Conservation (phyloP, 2,888 invertebrate species). For the Oscheius myriophilus region DNA sequence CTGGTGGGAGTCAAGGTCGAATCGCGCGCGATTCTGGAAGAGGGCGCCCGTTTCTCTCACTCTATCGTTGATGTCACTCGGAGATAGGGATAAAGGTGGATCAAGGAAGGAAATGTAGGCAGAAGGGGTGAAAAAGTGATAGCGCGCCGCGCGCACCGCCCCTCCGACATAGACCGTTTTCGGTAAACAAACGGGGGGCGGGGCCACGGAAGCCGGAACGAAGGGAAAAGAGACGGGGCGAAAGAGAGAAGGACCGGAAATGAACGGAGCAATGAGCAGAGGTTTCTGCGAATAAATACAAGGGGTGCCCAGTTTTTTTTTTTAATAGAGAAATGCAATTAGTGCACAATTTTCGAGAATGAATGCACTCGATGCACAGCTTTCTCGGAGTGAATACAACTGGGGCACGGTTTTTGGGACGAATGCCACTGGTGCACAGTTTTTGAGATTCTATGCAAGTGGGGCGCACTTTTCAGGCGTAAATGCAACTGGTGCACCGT, state of each 20-base stretch:
- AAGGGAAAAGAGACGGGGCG: not conserved
- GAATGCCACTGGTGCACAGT: no score
- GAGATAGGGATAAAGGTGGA: slow-evolving; percentile 5
- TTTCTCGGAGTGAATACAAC: no score
- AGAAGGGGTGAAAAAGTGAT: slow-evolving; percentile 16
- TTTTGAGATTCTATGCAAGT: no score
- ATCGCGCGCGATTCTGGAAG: not conserved
- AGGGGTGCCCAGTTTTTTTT: no score
- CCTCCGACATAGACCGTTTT: slow-evolving; percentile 12
- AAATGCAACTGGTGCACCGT: no score
- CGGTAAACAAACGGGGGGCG: slow-evolving; percentile 30
- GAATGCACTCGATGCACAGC: no score
- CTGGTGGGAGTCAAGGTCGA: not conserved
- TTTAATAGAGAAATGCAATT: no score
- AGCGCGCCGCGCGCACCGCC: not conserved
- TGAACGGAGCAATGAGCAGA: not conserved
- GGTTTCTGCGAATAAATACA: no score
- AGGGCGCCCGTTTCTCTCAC: not conserved
- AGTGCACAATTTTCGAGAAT: no score
- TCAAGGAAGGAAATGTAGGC: not conserved
- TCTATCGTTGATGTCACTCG: slow-evolving; percentile 7
- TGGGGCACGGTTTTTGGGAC: no score
- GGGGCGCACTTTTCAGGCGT: no score
- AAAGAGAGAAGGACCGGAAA: not conserved
- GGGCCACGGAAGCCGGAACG: slow-evolving; percentile 22